Evolutionary conservation across 2,888 invertebrate genomes (phyloP), one percentile per base, ranked within the genome.

Genomic region (Epinotia brunnichana): DNA sequence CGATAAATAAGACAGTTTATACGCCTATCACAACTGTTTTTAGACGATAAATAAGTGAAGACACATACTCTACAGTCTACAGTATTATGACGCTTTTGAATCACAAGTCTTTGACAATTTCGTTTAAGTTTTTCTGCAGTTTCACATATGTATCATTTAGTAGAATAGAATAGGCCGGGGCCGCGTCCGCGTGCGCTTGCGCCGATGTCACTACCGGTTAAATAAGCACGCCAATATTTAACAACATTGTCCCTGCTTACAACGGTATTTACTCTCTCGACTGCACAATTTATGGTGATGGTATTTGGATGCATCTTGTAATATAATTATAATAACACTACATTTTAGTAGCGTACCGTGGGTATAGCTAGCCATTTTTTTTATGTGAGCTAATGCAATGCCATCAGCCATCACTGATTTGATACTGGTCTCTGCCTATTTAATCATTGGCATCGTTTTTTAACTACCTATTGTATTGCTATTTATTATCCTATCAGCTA

Each of bases 121-220:
- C 62, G 39, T 15, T 57, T n/a, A 41, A 66, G 54, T 41, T 66
- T 56, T 19, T 9, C 24, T 66, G 66, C 41, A 66, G 72, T 39
- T 56, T 68, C 56, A 44, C 21, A 62, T 62, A 61, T 44, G 13
- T 44, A 53, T 60, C 7, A 7, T 62, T 21, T 39, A 56, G 41
- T 62, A 48, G 67, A 72, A 21, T 67, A 62, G 44, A 67, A 67
- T 62, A 68, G 59, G 57, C 3, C 44, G n/a, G 19, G n/a, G 70
- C 64, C 63, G 64, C 62, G 62, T 73, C 64, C 63, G 64, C 62
- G 62, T 73, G 73, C 69, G 73, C 73, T 19, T n/a, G 73, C 73
- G 73, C 73, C 73, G 68, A 73, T 73, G 73, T 69, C 73, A 73
- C 73, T 69, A 73, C 68, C 69, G 73, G 73, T 73, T 73, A 69